Conservation (phyloP, 2,888 invertebrate genomes). For the Dryobotodes eremita region DNA sequence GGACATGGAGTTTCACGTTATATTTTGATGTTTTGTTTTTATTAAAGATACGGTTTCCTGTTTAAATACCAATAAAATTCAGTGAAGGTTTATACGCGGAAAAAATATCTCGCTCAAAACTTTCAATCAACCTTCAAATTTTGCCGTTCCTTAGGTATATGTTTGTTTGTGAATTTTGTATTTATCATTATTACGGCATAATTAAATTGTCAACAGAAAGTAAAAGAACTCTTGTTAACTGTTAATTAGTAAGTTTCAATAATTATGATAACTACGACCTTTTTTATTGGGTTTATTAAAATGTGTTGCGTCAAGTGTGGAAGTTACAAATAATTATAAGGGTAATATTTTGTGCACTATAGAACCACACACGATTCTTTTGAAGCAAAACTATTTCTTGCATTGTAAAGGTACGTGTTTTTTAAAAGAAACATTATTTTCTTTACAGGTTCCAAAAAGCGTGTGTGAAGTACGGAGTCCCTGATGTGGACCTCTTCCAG, state of each 20-base stretch:
- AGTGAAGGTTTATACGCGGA: conserved; percentile 35
- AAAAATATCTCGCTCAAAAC: conserved; percentile 49
- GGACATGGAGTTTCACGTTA: conserved; percentile 24
- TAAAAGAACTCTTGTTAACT: conserved; percentile 18
- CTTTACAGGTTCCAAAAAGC: conserved; percentile 94
- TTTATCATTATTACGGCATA: not conserved
- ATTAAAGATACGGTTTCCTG: conserved; percentile 23
- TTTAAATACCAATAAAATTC: conserved; percentile 7
- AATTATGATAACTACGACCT: conserved; percentile 4
- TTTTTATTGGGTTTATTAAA: not conserved
- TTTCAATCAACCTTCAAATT: conserved; percentile 55
- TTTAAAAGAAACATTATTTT: conserved; percentile 42
- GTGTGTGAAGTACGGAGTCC: conserved; percentile 95
- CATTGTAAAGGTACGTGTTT: not conserved
- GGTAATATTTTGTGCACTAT: too few species aligned
- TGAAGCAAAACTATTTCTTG: not conserved
- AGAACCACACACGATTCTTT: not conserved
- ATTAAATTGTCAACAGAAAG: conserved; percentile 31
- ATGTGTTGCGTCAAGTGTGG: not conserved
- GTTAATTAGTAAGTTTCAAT: conserved; percentile 10
- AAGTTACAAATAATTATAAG: not conserved
- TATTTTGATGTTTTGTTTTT: conserved; percentile 38
- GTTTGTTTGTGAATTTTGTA: not conserved
- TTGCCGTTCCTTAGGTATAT: conserved; percentile 8
- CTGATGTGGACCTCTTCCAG: conserved; percentile 96